These are phyloP conservation scores for Hipposideros armiger DNA, from an alignment of 2,113 vertebrate species.

Conservation along the genomic window DNA sequence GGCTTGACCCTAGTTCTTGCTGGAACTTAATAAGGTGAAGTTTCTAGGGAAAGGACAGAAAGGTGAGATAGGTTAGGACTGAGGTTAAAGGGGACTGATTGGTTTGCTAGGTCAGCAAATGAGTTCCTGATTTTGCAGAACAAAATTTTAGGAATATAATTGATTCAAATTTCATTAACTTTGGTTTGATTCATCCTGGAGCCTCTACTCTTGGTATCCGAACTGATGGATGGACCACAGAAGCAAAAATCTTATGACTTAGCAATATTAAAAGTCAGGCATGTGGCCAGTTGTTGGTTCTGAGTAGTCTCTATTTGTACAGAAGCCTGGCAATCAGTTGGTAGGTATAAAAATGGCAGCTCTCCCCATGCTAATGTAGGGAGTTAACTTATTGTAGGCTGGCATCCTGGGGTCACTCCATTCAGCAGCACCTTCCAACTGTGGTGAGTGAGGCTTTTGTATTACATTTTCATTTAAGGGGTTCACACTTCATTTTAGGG, in stretches of 20 bases:
- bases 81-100: not conserved
- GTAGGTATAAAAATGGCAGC: not conserved
- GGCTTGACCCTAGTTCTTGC: not conserved
- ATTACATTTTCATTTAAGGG: not conserved
- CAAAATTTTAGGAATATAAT: not conserved
- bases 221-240: not conserved
- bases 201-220: not conserved
- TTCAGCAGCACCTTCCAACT: not conserved
- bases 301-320: not conserved
- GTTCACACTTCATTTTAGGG: not conserved
- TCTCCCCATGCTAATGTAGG: not conserved
- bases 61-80: not conserved
- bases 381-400: not conserved
- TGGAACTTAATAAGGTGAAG: not conserved
- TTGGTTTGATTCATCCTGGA: not conserved
- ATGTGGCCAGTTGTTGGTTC: not conserved
- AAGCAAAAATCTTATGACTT: not conserved
- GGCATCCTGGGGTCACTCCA: not conserved
- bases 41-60: slow-evolving; percentile 2
- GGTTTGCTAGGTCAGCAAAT: not conserved
- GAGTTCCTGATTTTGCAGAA: not conserved
- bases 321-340: not conserved
- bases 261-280: not conserved
- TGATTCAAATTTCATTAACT: not conserved
- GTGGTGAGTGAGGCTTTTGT: not conserved